These are phyloP conservation scores for Apodemia hepburni DNA, from an alignment of 2,888 invertebrate species.

Conservation along the genomic window DNA sequence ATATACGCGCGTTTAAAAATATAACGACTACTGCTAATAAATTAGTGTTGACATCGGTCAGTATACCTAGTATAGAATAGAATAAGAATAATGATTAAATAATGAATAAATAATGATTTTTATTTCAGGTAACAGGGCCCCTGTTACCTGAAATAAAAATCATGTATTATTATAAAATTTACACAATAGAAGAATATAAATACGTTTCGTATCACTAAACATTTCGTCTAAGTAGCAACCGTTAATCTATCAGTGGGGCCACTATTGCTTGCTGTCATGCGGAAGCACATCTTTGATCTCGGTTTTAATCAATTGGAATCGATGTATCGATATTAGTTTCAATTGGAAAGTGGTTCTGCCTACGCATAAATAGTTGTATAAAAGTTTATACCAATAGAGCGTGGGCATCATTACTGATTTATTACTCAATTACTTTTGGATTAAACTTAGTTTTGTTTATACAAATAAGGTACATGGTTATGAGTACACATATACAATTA, in stretches of 20 bases:
- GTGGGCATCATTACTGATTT: background rate
- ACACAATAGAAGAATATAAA: background rate
- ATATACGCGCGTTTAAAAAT: no score
- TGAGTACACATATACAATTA: no score
- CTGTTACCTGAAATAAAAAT: no score
- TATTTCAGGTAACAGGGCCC: no score
- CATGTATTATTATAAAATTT: no score
- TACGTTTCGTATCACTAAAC: slow-evolving; percentile 25
- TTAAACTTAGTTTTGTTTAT: background rate
- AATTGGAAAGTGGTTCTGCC: slow-evolving; percentile 55
- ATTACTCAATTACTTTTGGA: background rate
- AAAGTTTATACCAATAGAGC: slow-evolving; percentile 16
- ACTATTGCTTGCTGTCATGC: slow-evolving; percentile 48
- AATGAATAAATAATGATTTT: no score
- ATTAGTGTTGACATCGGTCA: no score
- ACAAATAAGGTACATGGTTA: background rate
- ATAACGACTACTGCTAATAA: no score
- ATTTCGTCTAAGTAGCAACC: slow-evolving; percentile 34
- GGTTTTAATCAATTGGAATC: slow-evolving; percentile 62
- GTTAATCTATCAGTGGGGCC: slow-evolving; percentile 38
- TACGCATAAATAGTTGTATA: slow-evolving; percentile 42
- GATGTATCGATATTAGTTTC: slow-evolving; percentile 53
- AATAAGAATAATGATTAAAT: no score
- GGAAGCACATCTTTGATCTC: slow-evolving; percentile 70
- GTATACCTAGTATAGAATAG: no score